phyloP scores from a whole-genome alignment of 2,888 invertebrate genomes.

The Amphipoea oculea region DNA sequence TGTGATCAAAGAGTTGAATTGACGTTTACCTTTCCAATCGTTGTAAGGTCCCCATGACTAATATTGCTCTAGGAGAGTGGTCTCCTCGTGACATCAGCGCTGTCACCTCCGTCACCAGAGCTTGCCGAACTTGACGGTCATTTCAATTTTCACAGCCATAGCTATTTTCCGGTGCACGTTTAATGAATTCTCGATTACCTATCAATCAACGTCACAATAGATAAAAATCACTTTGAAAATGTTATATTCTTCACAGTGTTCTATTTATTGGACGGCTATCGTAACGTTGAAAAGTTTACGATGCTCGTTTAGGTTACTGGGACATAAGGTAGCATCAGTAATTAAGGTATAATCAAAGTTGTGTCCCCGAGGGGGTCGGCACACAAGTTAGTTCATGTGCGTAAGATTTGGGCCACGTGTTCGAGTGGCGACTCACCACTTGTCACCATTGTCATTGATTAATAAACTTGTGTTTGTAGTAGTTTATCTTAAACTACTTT shows the following conservation, averaged over 20 bases:
- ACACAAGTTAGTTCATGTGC: slow-evolving; percentile 16
- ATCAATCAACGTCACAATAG: background rate
- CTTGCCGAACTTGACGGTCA: background rate
- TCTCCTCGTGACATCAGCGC: background rate
- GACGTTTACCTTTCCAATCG: background rate
- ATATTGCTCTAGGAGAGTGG: background rate
- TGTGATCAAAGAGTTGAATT: slow-evolving; percentile 44
- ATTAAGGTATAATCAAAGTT: slow-evolving; percentile 56
- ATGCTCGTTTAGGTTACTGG: background rate
- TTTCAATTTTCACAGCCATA: background rate
- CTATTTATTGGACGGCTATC: background rate
- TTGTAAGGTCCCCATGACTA: slow-evolving; percentile 5
- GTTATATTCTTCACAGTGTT: background rate
- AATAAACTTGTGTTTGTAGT: slow-evolving; percentile 3
- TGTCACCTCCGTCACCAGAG: background rate
- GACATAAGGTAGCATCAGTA: slow-evolving; percentile 13
- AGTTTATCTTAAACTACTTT: slow-evolving; percentile 1
- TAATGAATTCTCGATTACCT: slow-evolving; percentile 1
- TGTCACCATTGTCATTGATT: background rate
- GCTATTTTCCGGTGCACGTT: background rate
- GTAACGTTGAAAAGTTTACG: slow-evolving; percentile 3
- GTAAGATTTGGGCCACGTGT: slow-evolving; percentile 38
- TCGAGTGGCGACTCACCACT: background rate
- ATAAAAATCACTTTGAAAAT: background rate
- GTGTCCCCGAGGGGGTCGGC: slow-evolving; percentile 15